Percentiles rank a stretch among this genome's conserved stretches.
These are phyloP conservation scores for Prionailurus bengalensis DNA, from an alignment of 2,113 vertebrate genomes.

Conservation along the genomic window DNA sequence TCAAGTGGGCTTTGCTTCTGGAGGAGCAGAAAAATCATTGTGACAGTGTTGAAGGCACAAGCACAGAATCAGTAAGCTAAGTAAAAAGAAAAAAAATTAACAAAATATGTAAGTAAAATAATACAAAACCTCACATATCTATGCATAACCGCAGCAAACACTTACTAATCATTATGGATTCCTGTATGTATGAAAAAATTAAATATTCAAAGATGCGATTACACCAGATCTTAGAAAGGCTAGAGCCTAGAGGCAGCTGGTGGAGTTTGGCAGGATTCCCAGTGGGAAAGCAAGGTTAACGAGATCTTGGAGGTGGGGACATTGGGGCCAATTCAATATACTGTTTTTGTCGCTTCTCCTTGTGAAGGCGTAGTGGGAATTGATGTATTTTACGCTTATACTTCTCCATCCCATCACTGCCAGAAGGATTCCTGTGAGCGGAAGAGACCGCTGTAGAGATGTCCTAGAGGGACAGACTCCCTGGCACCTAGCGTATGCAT, in stretches of 20 bases:
- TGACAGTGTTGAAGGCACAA: not conserved
- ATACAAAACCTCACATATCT: not conserved
- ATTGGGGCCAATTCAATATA: not conserved
- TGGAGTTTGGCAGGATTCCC: not conserved
- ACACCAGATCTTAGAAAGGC: not conserved
- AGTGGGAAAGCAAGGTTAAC: not conserved
- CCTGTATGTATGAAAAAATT: not conserved
- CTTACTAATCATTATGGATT: not conserved
- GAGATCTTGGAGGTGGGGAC: not conserved
- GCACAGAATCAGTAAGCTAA: not conserved
- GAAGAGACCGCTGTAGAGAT: not conserved
- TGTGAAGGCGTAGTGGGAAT: not conserved
- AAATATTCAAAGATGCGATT: not conserved
- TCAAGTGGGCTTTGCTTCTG: too few relatives aligned
- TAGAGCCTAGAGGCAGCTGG: not conserved
- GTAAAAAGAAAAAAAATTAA: not conserved
- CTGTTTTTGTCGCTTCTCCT: not conserved
- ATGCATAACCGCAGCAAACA: not conserved
- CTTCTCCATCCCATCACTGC: not conserved
- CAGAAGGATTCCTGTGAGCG: not conserved
- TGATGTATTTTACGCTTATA: not conserved
- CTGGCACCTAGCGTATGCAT: not conserved
- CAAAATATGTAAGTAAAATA: not conserved
- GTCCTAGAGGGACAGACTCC: not conserved
- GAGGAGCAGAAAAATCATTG: not conserved